These are phyloP conservation scores for Lerista edwardsae DNA, from an alignment of 2,797 vertebrate genomes.

Conservation along the genomic window DNA sequence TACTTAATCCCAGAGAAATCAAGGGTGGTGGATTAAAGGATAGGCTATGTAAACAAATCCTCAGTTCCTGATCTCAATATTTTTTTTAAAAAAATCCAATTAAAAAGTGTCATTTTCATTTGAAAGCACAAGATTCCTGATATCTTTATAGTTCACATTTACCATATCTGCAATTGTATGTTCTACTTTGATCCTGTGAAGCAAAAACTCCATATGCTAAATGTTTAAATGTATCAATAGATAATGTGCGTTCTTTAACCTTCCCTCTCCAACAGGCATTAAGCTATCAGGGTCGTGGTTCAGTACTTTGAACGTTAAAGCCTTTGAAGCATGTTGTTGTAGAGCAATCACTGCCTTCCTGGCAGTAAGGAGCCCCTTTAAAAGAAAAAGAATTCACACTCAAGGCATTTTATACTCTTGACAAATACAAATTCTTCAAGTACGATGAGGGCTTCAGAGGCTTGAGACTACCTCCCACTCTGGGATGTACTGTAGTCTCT, in stretches of 20 bases:
- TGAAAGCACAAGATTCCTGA: neutral
- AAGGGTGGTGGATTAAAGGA: slow-evolving; percentile 38
- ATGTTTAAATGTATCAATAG: neutral
- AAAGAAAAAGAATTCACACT: neutral
- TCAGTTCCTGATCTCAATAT: neutral
- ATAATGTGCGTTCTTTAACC: neutral
- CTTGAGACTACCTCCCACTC: neutral
- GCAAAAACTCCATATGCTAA: neutral
- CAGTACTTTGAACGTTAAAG: neutral
- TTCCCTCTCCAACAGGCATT: neutral
- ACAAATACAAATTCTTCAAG: neutral
- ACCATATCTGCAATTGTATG: neutral
- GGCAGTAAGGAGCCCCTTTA: neutral
- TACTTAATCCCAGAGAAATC: slow-evolving; percentile 33
- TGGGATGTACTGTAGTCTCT: neutral
- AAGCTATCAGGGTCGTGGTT: neutral
- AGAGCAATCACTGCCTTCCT: neutral
- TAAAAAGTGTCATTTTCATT: neutral
- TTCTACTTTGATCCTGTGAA: neutral
- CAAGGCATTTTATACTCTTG: neutral
- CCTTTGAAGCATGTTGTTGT: neutral
- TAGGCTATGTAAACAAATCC: neutral
- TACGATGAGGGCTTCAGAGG: neutral
- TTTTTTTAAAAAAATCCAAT: neutral
- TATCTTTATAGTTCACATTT: neutral